phyloP scores from a whole-genome alignment of 2,113 vertebrate species.

The Daphoenositta chrysoptera region DNA sequence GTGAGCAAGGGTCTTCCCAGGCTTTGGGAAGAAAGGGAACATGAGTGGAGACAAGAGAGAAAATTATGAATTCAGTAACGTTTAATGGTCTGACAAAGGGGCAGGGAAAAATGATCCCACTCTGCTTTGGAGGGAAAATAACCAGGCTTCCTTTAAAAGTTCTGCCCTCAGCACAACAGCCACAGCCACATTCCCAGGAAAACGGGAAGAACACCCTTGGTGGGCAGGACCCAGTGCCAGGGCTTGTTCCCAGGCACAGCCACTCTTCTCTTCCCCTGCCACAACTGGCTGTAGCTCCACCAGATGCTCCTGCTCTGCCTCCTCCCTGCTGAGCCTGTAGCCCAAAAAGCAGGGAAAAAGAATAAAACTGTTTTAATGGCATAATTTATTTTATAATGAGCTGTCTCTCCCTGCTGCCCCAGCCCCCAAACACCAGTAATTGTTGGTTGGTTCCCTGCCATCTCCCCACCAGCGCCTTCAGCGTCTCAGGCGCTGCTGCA shows the following conservation, averaged over 20 bases:
- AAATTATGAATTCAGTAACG: not conserved
- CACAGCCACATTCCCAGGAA: not conserved
- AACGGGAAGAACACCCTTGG: not conserved
- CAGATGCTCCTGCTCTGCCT: not conserved
- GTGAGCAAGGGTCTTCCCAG: not conserved
- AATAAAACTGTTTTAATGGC: not conserved
- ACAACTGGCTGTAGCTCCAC: accelerated
- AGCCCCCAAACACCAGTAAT: not conserved
- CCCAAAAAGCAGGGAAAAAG: not conserved
- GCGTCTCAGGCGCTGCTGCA: not conserved
- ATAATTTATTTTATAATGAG: not conserved
- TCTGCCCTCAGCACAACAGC: conserved; percentile 32
- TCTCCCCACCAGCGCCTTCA: not conserved
- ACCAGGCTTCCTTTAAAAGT: not conserved
- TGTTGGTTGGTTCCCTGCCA: not conserved
- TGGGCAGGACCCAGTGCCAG: not conserved
- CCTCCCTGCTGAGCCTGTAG: not conserved
- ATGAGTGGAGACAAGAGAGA: not conserved
- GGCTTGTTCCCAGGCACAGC: not conserved
- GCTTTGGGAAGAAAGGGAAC: not conserved
- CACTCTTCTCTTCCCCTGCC: not conserved
- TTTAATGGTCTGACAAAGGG: not conserved
- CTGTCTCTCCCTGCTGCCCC: not conserved
- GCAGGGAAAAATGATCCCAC: conserved; percentile 5
- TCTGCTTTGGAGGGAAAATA: not conserved